Evolutionary conservation across 2,113 vertebrate species (phyloP).

Genomic region (Macrotus californicus): DNA sequence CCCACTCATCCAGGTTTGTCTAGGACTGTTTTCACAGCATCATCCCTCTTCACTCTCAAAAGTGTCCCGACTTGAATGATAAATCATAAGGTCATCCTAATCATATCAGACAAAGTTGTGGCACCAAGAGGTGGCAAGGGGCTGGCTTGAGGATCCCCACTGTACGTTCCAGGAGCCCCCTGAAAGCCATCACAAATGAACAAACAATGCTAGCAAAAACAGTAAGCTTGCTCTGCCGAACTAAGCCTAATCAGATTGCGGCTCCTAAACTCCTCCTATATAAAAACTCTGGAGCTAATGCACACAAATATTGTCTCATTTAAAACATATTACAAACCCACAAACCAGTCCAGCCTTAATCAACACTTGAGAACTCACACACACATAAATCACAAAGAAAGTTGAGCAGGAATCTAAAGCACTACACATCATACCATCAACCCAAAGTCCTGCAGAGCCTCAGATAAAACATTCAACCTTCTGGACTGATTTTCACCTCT

Average conservation of each 20-base stretch:
- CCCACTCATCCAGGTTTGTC: background rate
- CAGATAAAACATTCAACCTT: background rate
- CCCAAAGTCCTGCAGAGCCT: background rate
- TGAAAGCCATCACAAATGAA: conserved; percentile 2
- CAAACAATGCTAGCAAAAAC: background rate
- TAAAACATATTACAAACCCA: conserved; percentile 11
- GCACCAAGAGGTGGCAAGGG: background rate
- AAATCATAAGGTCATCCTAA: background rate
- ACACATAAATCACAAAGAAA: background rate
- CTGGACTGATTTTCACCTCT: background rate
- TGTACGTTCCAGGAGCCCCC: background rate
- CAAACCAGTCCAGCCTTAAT: background rate
- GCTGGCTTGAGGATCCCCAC: background rate
- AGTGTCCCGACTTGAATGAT: background rate
- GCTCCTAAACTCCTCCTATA: background rate
- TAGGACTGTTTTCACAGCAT: background rate
- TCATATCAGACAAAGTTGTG: background rate
- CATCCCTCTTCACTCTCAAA: background rate
- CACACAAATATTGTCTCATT: background rate
- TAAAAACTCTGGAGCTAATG: background rate
- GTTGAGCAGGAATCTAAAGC: background rate
- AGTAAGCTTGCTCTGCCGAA: background rate
- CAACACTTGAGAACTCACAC: background rate
- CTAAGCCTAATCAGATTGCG: background rate
- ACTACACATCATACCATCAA: background rate